A percentile compares a stretch with the other conserved stretches of the same genome.
Evolutionary conservation across 2,113 vertebrate species (phyloP).

Genomic region (Eleginops maclovinus): DNA sequence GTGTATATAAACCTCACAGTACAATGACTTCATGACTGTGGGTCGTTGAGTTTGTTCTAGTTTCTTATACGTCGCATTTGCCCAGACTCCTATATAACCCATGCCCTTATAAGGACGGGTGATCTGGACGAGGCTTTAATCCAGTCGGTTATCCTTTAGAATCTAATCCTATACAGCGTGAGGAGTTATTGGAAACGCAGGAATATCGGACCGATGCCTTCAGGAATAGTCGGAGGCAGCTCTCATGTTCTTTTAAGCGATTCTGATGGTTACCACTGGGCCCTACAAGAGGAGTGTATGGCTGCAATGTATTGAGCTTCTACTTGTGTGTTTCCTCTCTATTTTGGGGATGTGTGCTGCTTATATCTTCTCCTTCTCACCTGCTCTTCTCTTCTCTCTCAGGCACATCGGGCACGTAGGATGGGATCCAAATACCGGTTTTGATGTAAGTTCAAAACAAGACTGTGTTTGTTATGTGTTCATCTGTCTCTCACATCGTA

Average conservation of each 20-base stretch:
- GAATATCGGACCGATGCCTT: constrained; percentile 25
- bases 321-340: not conserved
- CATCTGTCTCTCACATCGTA: not conserved
- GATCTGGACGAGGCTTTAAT: constrained; percentile 34
- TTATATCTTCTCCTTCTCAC: not conserved
- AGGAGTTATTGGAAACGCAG: constrained; percentile 14
- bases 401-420: constrained; percentile 98
- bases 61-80: not conserved
- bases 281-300: not conserved
- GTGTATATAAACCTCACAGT: not conserved
- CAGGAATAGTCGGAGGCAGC: constrained; percentile 25
- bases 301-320: not conserved
- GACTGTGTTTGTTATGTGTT: not conserved
- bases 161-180: constrained; percentile 19
- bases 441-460: constrained; percentile 89
- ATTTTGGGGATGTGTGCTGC: not conserved
- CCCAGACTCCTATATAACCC: not conserved
- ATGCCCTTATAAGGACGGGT: not conserved
- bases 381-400: not conserved
- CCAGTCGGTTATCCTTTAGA: not conserved
- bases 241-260: not conserved
- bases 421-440: constrained; percentile 99
- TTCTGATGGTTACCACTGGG: not conserved
- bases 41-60: not conserved
- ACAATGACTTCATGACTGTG: not conserved